Conservation (phyloP, 2,888 invertebrate species). For the Baronia brevicornis region DNA sequence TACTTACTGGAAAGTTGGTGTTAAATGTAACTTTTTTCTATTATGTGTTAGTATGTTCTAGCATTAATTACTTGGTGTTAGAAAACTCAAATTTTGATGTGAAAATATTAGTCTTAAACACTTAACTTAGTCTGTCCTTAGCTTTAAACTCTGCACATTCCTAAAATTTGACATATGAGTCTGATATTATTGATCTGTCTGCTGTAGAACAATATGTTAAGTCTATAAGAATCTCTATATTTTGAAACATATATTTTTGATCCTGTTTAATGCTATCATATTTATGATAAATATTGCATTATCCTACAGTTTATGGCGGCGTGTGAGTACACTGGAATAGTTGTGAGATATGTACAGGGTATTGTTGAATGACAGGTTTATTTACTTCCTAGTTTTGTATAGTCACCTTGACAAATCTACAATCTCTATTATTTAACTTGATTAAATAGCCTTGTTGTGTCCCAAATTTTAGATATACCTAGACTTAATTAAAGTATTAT, state of each 20-base stretch:
- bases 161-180: slow-evolving; percentile 56
- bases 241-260: slow-evolving; percentile 71
- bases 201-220: slow-evolving; percentile 59
- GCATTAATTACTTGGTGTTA: slow-evolving; percentile 41
- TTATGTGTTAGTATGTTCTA: slow-evolving; percentile 41
- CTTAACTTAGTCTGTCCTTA: slow-evolving; percentile 45
- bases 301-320: slow-evolving; percentile 46
- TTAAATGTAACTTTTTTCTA: slow-evolving; percentile 48
- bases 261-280: slow-evolving; percentile 53
- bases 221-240: slow-evolving; percentile 66
- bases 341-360: slow-evolving; percentile 69
- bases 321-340: slow-evolving; percentile 35
- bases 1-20: slow-evolving; percentile 50
- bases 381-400: slow-evolving; percentile 26
- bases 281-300: slow-evolving; percentile 62
- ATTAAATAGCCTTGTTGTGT: slow-evolving; percentile 50
- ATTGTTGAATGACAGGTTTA: slow-evolving; percentile 35
- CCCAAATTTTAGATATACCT: slow-evolving; percentile 41
- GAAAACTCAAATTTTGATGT: slow-evolving; percentile 40
- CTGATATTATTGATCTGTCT: slow-evolving; percentile 65
- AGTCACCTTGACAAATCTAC: slow-evolving; percentile 36
- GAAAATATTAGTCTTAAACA: slow-evolving; percentile 49
- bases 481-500: slow-evolving; percentile 41
- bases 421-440: slow-evolving; percentile 20
- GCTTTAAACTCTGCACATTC: slow-evolving; percentile 70